These are phyloP conservation scores for Phalloptychus januarius DNA, from an alignment of 2,797 vertebrate species.

Conservation along the genomic window DNA sequence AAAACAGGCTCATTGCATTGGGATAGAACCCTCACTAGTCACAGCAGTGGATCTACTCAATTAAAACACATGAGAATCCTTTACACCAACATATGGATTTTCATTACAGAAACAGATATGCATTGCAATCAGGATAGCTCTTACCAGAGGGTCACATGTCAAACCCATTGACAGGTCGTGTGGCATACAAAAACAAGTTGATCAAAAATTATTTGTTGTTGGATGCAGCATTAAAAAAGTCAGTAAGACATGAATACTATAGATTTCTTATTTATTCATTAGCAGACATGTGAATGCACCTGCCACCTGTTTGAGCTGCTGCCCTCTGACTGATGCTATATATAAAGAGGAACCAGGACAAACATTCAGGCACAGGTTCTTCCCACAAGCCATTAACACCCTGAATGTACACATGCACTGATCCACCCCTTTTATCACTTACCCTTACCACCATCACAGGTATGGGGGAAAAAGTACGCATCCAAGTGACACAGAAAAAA, in stretches of 20 bases:
- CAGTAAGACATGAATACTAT: not conserved
- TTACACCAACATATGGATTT: conserved; percentile 53
- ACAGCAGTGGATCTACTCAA: conserved; percentile 26
- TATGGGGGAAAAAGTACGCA: not conserved
- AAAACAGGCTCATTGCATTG: conserved; percentile 24
- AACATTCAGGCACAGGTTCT: not conserved
- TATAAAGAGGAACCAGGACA: not conserved
- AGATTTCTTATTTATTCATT: no score
- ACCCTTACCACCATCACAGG: not conserved
- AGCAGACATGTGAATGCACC: not conserved
- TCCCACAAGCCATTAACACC: not conserved
- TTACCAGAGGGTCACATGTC: conserved; percentile 5
- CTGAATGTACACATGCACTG: not conserved
- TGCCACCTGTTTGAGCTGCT: not conserved
- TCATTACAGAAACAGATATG: conserved; percentile 38
- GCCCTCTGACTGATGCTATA: not conserved
- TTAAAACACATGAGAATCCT: conserved; percentile 53
- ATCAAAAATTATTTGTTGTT: not conserved
- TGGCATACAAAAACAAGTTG: not conserved
- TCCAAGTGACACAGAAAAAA: conserved; percentile 29
- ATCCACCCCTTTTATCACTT: not conserved
- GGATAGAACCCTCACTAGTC: conserved; percentile 27
- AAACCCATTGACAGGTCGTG: no score
- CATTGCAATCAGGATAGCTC: conserved; percentile 13
- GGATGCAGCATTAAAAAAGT: not conserved